Evolutionary conservation across 1,140 invertebrate genomes (phyloP).

Genomic region (Helicoverpa armigera): DNA sequence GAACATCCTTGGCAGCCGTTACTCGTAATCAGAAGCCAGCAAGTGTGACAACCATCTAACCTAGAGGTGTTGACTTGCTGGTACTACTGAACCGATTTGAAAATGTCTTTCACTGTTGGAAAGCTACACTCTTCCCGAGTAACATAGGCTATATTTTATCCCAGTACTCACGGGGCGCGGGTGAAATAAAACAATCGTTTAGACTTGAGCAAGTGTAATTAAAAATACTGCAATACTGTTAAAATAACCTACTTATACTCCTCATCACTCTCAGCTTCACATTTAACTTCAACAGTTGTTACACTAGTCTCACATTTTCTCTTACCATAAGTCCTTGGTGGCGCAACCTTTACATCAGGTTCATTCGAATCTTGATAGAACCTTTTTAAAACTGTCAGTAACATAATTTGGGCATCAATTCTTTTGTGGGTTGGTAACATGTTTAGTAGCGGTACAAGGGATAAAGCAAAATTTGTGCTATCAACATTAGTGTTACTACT

Average conservation of each 20-base stretch:
- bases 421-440: not conserved
- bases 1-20: no score
- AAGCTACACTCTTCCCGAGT: no score
- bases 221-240: no score
- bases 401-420: not conserved
- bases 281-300: not conserved
- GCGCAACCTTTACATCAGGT: no score
- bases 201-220: no score
- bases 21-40: no score
- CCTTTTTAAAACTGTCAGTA: not conserved
- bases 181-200: not conserved
- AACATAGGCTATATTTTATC: no score
- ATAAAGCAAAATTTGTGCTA: constrained; percentile 3
- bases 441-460: not conserved
- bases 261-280: not conserved
- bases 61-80: no score
- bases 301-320: not conserved
- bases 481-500: not conserved
- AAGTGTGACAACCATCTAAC: no score
- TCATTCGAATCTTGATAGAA: not conserved
- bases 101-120: no score
- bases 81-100: no score
- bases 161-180: no score
- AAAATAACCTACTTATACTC: not conserved
- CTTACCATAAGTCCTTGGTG: not conserved